These are phyloP conservation scores for Eupelmus urozonus DNA, from an alignment of 2,888 invertebrate genomes.

Conservation along the genomic window DNA sequence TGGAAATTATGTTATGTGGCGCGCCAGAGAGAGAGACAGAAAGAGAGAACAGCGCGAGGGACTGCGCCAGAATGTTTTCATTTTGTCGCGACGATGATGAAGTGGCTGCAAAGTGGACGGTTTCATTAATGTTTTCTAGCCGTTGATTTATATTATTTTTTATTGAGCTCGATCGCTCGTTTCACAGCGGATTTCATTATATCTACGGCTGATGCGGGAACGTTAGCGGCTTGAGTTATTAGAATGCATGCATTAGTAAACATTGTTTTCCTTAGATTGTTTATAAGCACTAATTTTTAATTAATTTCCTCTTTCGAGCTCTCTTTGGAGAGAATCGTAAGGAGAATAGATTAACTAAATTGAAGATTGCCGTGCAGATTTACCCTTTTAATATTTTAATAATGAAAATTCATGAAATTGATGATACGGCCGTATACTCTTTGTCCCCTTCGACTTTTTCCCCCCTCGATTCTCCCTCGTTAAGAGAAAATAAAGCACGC, in stretches of 20 bases:
- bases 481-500: constrained; percentile 51
- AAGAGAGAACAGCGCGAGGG: not conserved
- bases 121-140: constrained; percentile 29
- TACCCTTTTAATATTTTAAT: constrained; percentile 18
- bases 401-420: constrained; percentile 25
- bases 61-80: constrained; percentile 31
- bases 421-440: not conserved
- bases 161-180: not conserved
- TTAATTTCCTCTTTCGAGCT: not conserved
- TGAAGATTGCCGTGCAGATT: not conserved
- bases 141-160: constrained; percentile 26
- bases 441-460: not conserved
- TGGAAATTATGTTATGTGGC: constrained; percentile 36
- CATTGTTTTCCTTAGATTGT: no score
- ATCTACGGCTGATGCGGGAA: not conserved
- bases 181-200: constrained; percentile 16
- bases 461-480: constrained; percentile 34
- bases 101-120: not conserved
- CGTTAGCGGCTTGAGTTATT: constrained; percentile 3
- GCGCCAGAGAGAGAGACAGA: not conserved
- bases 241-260: not conserved
- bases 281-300: not conserved
- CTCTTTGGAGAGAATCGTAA: not conserved
- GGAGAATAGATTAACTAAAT: not conserved
- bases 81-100: constrained; percentile 27